Conservation (phyloP, 1,140 invertebrate species). For the Macrobrachium nipponense region DNA sequence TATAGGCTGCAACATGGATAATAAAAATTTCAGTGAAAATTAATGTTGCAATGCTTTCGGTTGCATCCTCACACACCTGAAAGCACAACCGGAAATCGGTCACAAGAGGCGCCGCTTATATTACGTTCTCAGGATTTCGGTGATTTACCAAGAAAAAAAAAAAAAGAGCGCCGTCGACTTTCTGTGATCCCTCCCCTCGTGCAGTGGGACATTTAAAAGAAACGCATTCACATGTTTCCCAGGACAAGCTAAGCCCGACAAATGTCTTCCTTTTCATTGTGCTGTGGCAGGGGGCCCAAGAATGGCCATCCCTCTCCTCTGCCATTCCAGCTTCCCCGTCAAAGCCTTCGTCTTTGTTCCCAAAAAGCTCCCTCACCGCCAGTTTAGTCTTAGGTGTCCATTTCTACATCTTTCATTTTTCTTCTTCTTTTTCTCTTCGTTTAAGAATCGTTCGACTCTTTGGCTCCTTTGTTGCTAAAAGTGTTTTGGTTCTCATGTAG, state of each 20-base stretch:
- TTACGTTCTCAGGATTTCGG: neutral
- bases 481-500: neutral
- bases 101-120: too few relatives aligned
- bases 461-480: neutral
- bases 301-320: neutral
- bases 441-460: neutral
- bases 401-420: neutral
- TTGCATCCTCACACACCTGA: too few relatives aligned
- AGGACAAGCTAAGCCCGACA: slow-evolving; percentile 43
- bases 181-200: neutral
- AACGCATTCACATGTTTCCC: slow-evolving; percentile 17
- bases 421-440: neutral
- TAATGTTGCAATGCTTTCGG: too few relatives aligned
- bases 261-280: slow-evolving; percentile 56
- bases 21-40: too few relatives aligned
- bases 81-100: too few relatives aligned
- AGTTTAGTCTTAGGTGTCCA: neutral
- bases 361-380: neutral
- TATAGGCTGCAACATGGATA: too few relatives aligned
- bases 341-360: slow-evolving; percentile 1
- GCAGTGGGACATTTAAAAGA: neutral
- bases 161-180: neutral
- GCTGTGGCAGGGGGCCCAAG: neutral
- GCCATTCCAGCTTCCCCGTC: neutral
- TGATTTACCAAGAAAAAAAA: neutral